phyloP scores from a whole-genome alignment of 2,888 invertebrate species.

The Idaea biselata region DNA sequence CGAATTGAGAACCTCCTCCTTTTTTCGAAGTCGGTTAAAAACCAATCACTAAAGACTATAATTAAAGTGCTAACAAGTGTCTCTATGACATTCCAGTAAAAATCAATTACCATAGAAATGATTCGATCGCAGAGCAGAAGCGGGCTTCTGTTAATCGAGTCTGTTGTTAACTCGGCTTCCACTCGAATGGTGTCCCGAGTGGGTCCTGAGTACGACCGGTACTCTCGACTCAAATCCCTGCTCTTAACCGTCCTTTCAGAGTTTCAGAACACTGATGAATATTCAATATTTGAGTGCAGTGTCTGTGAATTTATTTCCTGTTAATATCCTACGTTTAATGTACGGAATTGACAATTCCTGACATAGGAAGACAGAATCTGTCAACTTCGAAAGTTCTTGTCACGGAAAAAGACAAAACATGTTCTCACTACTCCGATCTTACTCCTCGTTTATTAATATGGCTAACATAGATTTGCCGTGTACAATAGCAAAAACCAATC shows the following conservation, averaged over 20 bases:
- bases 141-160: constrained; percentile 38
- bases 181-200: constrained; percentile 40
- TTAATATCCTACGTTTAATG: not conserved
- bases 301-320: constrained; percentile 25
- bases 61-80: not conserved
- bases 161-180: constrained; percentile 31
- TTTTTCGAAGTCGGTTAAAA: too few relatives aligned
- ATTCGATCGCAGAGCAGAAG: constrained; percentile 23
- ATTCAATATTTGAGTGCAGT: constrained; percentile 27
- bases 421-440: too few relatives aligned
- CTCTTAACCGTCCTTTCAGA: not conserved
- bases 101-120: constrained; percentile 30
- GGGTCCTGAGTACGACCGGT: constrained; percentile 41
- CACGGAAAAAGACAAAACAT: too few relatives aligned
- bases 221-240: constrained; percentile 15
- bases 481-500: too few relatives aligned
- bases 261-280: not conserved
- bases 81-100: constrained; percentile 8
- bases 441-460: too few relatives aligned
- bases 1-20: too few relatives aligned
- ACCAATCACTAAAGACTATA: not conserved
- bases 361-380: constrained; percentile 3
- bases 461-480: too few relatives aligned
- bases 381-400: too few relatives aligned
- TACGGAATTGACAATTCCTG: not conserved